Evolutionary conservation across 2,797 vertebrate genomes (phyloP).

Genomic region (Anguilla pacifica): DNA sequence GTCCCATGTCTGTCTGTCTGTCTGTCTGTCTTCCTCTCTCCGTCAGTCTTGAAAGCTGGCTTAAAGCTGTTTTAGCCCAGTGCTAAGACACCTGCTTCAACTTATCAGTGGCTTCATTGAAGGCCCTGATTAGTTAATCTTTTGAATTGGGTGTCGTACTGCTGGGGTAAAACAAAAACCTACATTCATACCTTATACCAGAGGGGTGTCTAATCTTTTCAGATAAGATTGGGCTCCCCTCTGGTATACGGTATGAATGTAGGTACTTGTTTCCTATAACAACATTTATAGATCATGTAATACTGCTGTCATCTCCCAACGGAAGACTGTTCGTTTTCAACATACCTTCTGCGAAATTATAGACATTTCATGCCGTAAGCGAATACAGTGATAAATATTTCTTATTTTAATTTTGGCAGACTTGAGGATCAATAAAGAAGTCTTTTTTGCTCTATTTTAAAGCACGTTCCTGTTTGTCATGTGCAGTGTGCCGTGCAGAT

Average conservation of each 20-base stretch:
- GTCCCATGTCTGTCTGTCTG: slow-evolving; percentile 27
- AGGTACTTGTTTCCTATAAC: background rate
- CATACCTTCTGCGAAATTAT: background rate
- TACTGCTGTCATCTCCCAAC: background rate
- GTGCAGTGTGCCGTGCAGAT: background rate
- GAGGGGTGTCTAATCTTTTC: too few species aligned
- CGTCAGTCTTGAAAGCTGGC: slow-evolving; percentile 20
- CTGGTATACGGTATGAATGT: background rate
- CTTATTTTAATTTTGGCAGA: background rate
- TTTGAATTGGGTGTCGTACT: background rate
- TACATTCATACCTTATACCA: too few species aligned
- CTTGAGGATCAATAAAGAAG: background rate
- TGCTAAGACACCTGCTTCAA: too few species aligned
- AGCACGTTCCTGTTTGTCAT: background rate
- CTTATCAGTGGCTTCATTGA: too few species aligned
- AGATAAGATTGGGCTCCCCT: too few species aligned
- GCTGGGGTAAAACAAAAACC: too few species aligned
- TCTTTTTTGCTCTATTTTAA: background rate
- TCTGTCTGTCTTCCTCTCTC: slow-evolving; percentile 21
- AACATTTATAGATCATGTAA: background rate
- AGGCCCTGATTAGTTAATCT: background rate
- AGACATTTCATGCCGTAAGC: background rate
- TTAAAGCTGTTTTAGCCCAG: background rate
- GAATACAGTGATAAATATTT: background rate
- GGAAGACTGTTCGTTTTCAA: background rate